Base-by-base conservation (phyloP, 2,113 vertebrate genomes). In the Syrmaticus mikado region DNA sequence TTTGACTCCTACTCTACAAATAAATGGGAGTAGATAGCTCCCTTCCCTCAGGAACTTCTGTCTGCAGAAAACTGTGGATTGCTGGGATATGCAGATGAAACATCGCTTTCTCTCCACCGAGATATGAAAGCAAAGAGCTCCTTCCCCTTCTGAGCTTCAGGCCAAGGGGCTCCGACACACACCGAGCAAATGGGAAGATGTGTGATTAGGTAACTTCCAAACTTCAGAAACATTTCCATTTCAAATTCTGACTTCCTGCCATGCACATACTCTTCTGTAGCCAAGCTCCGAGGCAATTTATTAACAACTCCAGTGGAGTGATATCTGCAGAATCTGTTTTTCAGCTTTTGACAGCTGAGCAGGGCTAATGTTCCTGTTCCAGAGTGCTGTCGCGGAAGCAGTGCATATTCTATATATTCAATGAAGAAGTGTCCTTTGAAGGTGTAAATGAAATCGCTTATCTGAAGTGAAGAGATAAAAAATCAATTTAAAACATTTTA, bases 211-310 rank as follows among this genome's bases (percentile, higher is more conserved):
- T 28, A 62, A 88, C 87, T 89, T 55, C 71, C 57, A 78, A 91
- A 73, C 90, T 75, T 87, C 86, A 93, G 92, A 82, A 91, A 92
- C 48, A 64, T 79, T 85, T 87, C 77, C 82, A 58, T 93, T 87
- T 94, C 83, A 81, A 34, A 79, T 83, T 92, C 75, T 80, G 89
- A 66, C 74, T 91, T 83, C 89, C 90, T 92, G 67, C 84, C 93
- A 90, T 11, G 38, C 79, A 91, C 66, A 28, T 30, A 61, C 62
- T 75, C 82, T 89, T 92, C 87, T 57, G 16, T 55, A 71, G 76
- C n/a, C 14, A 85, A 25, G 74, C 89, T 96, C 73, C 0, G 11
- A 94, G 91, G 68, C 87, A 91, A 93, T 66, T 89, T 85, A 92
- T 89, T 94, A 94, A 61, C 75, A 89, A 62, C 81, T 95, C 84